Evolutionary conservation across 2,797 vertebrate genomes (phyloP), one percentile per base, ranked within the genome.

Genomic region (Anabas testudineus): DNA sequence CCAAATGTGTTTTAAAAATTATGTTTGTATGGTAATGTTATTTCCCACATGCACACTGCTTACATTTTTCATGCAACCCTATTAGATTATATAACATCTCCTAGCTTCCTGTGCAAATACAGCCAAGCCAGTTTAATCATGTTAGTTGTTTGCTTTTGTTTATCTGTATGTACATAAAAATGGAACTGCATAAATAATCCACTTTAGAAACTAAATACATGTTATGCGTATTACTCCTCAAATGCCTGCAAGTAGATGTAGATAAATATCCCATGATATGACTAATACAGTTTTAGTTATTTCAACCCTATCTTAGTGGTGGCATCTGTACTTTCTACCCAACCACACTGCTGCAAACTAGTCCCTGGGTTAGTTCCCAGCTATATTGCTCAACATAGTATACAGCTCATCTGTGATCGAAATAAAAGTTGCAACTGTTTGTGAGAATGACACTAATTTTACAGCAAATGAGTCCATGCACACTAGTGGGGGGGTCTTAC

Each of bases 1-100:
- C 7, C 0, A 3, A 16, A 56, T 73, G 36, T 60, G 73, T 41
- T 45, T 70, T 49, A 76, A 80, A 59, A 49, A 52, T 62, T 61
- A n/a, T 62, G 16, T 37, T 46, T 21, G 56, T 39, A n/a, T 16
- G 15, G 32, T 74, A 36, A 30, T 67, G 36, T 53, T 15, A 32
- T 45, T 67, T 30, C 37, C 22, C 66, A 58, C 15, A 41, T 10
- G 10, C 43, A 61, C 42, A 43, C 7, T 45, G 5, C 39, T 65
- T 59, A 46, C 6, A 64, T 45, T 52, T 60, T 63, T 70, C 39
- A 76, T 62, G 59, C n/a, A 46, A 42, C 37, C 34, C 15, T 55
- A 28, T 9, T 56, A 19, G 52, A 79, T 77, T 36, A 64, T 56
- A 41, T 13, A 64, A 51, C 4, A 5, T 64, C 47, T 46, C 15